Conservation (phyloP, 1,140 invertebrate species). For the Myzus persicae region DNA sequence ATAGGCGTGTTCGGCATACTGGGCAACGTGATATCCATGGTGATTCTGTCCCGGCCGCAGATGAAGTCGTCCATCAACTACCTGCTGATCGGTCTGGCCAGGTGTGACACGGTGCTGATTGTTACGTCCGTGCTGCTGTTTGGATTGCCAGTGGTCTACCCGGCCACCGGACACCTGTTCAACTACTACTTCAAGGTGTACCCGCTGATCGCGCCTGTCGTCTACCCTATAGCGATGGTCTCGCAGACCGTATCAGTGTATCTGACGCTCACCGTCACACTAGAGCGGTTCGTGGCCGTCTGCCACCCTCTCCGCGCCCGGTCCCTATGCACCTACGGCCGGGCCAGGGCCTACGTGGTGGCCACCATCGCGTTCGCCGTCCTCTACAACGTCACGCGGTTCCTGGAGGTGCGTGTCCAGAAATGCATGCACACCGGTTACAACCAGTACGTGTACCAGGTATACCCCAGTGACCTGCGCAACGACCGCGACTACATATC, state of each 20-base stretch:
- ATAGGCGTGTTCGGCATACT: constrained; percentile 85
- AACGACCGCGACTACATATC: constrained; percentile 78
- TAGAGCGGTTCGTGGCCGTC: constrained; percentile 95
- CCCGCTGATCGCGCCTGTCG: constrained; percentile 80
- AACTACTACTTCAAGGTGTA: constrained; percentile 82
- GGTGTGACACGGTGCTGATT: constrained; percentile 89
- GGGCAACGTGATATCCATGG: constrained; percentile 88
- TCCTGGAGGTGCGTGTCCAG: constrained; percentile 65
- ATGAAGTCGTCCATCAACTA: constrained; percentile 96
- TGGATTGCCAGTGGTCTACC: constrained; percentile 83
- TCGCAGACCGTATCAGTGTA: constrained; percentile 94
- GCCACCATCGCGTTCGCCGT: constrained; percentile 83
- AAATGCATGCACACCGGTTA: constrained; percentile 62
- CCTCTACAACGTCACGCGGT: constrained; percentile 85
- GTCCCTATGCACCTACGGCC: constrained; percentile 87
- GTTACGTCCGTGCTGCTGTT: constrained; percentile 87
- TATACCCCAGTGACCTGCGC: constrained; percentile 75
- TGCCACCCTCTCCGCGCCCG: constrained; percentile 90
- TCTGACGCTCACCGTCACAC: constrained; percentile 92
- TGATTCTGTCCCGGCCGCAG: constrained; percentile 88
- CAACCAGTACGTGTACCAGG: constrained; percentile 75
- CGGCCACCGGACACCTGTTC: constrained; percentile 75
- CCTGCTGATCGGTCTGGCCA: constrained; percentile 86
- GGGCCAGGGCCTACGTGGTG: constrained; percentile 85
- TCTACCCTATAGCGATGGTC: constrained; percentile 87